These are phyloP conservation scores for Lepus timidus DNA, from an alignment of 2,113 vertebrate species.

Conservation along the genomic window DNA sequence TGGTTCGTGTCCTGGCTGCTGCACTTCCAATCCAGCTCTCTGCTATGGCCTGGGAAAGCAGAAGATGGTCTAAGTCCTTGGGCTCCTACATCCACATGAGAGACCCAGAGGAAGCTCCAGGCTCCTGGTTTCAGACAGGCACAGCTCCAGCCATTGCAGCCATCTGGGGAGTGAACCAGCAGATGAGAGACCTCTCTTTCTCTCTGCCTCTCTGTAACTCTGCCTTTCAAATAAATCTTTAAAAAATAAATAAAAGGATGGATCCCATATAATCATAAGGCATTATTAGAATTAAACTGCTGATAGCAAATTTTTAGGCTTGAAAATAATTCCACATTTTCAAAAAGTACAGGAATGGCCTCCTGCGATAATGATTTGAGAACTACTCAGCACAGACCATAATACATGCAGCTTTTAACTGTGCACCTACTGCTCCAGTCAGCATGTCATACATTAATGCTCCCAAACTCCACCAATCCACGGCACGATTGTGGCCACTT, in stretches of 20 bases:
- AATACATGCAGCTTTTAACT: slow-evolving; percentile 89
- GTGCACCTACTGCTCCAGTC: slow-evolving; percentile 98
- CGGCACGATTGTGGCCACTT: slow-evolving; percentile 98
- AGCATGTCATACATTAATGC: slow-evolving; percentile 99
- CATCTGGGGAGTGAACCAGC: too few species aligned
- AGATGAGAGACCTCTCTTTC: too few species aligned
- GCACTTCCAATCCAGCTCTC: too few species aligned
- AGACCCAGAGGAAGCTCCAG: too few species aligned
- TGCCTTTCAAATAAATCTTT: background rate
- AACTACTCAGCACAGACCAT: slow-evolving; percentile 45
- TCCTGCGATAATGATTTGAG: background rate
- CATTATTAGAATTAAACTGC: slow-evolving; percentile 9
- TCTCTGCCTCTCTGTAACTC: too few species aligned
- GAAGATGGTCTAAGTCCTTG: too few species aligned
- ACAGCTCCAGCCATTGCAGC: too few species aligned
- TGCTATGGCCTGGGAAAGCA: too few species aligned
- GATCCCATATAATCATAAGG: background rate
- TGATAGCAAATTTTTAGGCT: background rate
- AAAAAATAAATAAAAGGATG: background rate
- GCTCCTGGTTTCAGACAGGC: too few species aligned
- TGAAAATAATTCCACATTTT: slow-evolving; percentile 28
- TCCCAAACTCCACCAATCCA: slow-evolving; percentile 99
- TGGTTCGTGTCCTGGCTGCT: too few species aligned
- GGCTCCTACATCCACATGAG: too few species aligned
- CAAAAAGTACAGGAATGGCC: background rate